Evolutionary conservation across 2,888 invertebrate species (phyloP).

Genomic region (Apotomis capreana): DNA sequence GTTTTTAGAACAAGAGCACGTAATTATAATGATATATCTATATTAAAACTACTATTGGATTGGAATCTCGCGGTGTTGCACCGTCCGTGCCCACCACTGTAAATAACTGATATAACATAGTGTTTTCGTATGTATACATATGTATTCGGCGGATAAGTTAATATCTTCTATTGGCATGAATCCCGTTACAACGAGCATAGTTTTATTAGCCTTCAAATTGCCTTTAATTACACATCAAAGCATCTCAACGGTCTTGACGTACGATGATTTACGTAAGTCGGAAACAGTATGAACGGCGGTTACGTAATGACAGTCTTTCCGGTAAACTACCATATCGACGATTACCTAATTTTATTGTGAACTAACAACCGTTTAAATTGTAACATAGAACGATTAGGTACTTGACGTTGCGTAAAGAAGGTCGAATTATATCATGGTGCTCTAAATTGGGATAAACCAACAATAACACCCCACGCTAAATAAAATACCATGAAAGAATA

Average conservation of each 20-base stretch:
- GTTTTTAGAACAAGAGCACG: too few species aligned
- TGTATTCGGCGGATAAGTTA: too few species aligned
- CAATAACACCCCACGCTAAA: too few species aligned
- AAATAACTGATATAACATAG: too few species aligned
- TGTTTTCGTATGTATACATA: too few species aligned
- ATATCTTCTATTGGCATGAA: too few species aligned
- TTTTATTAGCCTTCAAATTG: slow-evolving; percentile 11
- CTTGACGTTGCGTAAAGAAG: slow-evolving; percentile 20
- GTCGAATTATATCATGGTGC: too few species aligned
- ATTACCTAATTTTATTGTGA: slow-evolving; percentile 23
- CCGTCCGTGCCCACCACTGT: too few species aligned
- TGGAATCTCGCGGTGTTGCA: too few species aligned
- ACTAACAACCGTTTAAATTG: slow-evolving; percentile 25
- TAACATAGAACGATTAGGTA: slow-evolving; percentile 8
- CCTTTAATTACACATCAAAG: slow-evolving; percentile 27
- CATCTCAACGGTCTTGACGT: slow-evolving; percentile 16
- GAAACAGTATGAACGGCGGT: slow-evolving; percentile 18
- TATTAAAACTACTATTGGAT: too few species aligned
- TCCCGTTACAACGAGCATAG: slow-evolving; percentile 3
- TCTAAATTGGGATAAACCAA: too few species aligned
- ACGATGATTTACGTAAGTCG: slow-evolving; percentile 19
- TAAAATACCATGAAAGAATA: not conserved
- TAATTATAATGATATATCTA: too few species aligned
- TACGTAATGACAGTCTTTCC: slow-evolving; percentile 15
- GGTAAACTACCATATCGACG: slow-evolving; percentile 9